These are phyloP conservation scores for Subanguina moxae DNA, from an alignment of 1,140 invertebrate genomes.

Conservation along the genomic window DNA sequence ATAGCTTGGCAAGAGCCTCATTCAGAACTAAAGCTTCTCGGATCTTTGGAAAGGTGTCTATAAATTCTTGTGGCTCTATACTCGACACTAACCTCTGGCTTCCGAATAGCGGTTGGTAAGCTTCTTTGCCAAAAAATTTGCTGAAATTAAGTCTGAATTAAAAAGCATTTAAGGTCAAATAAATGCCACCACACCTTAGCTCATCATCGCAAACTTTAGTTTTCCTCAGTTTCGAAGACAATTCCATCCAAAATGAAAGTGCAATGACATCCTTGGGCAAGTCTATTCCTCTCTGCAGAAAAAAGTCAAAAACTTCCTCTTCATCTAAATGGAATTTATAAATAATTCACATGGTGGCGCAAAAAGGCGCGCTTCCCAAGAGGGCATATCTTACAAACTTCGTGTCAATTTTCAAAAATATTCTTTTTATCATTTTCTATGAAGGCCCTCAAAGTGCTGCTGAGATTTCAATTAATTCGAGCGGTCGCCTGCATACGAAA, in stretches of 20 bases:
- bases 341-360: background rate
- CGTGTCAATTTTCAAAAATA: too few relatives aligned
- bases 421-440: too few relatives aligned
- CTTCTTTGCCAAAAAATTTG: background rate
- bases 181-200: background rate
- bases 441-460: too few relatives aligned
- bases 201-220: background rate
- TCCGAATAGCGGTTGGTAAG: background rate
- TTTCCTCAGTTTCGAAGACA: background rate
- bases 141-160: too few relatives aligned
- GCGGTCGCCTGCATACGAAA: too few relatives aligned
- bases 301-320: background rate
- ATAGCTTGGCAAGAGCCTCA: too few relatives aligned
- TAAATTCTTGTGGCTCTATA: background rate
- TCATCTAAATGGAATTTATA: too few relatives aligned
- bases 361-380: too few relatives aligned
- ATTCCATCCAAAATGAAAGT: background rate
- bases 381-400: too few relatives aligned
- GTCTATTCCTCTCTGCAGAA: background rate
- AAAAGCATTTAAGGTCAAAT: too few relatives aligned
- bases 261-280: background rate
- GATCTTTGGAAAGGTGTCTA: background rate
- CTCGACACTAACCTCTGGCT: background rate
- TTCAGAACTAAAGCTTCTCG: background rate
- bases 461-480: too few relatives aligned